Conservation (phyloP, 2,113 vertebrate species). For the Tiliqua scincoides region DNA sequence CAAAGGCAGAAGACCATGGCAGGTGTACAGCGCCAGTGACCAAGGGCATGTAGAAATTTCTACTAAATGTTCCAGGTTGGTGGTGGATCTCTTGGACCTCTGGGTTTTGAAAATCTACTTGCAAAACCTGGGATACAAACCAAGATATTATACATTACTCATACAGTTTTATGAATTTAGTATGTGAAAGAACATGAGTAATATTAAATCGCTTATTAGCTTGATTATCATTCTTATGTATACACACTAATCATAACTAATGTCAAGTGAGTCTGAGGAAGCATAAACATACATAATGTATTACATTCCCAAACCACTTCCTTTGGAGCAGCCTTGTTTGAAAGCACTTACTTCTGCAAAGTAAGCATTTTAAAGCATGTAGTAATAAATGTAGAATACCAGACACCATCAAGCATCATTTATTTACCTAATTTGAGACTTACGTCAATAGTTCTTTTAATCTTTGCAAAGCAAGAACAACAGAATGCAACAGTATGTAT, state of each 20-base stretch:
- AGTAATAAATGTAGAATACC: not conserved
- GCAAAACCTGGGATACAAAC: conserved; percentile 83
- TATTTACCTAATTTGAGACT: not conserved
- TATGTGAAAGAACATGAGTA: not conserved
- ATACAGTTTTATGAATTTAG: conserved; percentile 9
- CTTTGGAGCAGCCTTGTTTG: not conserved
- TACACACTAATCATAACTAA: no score
- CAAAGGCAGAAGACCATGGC: not conserved
- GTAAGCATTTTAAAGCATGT: not conserved
- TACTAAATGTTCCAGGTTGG: conserved; percentile 84
- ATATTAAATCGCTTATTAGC: not conserved
- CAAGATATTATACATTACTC: not conserved
- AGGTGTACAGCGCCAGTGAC: not conserved
- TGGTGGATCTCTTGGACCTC: conserved; percentile 90
- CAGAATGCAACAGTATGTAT: not conserved
- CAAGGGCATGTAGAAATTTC: not conserved
- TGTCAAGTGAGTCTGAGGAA: not conserved
- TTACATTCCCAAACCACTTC: not conserved
- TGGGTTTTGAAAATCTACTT: conserved; percentile 90
- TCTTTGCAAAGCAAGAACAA: not conserved
- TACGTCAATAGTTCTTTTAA: not conserved
- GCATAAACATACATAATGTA: not conserved
- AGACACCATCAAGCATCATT: not conserved
- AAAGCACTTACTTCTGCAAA: not conserved
- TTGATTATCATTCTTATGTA: not conserved